These are phyloP conservation scores for Anticlea derivata DNA, from an alignment of 2,888 invertebrate species.

Conservation along the genomic window DNA sequence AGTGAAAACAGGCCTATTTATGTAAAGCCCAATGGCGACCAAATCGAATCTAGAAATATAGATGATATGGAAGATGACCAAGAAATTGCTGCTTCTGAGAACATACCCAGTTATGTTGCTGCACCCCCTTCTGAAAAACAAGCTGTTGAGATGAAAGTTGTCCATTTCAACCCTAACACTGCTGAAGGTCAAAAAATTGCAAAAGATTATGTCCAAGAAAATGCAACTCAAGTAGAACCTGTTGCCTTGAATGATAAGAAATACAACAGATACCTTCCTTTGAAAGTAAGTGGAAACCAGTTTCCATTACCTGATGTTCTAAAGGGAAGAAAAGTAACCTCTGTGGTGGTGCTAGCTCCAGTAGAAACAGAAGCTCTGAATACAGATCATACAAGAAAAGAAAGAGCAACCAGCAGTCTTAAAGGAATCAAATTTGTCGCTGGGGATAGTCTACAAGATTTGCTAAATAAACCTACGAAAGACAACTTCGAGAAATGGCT, in stretches of 20 bases:
- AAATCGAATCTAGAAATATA: slow-evolving; percentile 76
- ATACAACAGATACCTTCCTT: slow-evolving; percentile 92
- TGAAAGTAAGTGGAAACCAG: slow-evolving; percentile 93
- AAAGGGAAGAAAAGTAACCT: slow-evolving; percentile 90
- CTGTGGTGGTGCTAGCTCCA: slow-evolving; percentile 93
- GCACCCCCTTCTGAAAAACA: slow-evolving; percentile 66
- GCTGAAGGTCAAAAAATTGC: slow-evolving; percentile 88
- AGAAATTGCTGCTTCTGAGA: slow-evolving; percentile 84
- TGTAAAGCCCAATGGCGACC: slow-evolving; percentile 86
- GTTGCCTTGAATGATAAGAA: slow-evolving; percentile 89
- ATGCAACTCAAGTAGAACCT: slow-evolving; percentile 89
- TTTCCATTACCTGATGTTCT: slow-evolving; percentile 92
- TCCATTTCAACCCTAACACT: slow-evolving; percentile 90
- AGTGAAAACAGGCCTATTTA: slow-evolving; percentile 88
- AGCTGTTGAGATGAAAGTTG: slow-evolving; percentile 93
- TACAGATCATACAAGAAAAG: slow-evolving; percentile 73
- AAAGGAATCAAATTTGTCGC: slow-evolving; percentile 89
- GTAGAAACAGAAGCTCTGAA: slow-evolving; percentile 88
- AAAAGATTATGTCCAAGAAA: slow-evolving; percentile 87
- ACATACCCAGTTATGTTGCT: slow-evolving; percentile 65
- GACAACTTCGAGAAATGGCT: slow-evolving; percentile 93
- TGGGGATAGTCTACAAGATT: slow-evolving; percentile 89
- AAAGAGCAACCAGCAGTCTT: slow-evolving; percentile 82
- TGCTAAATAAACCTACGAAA: slow-evolving; percentile 89
- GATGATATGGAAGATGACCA: slow-evolving; percentile 79